Base-by-base conservation (phyloP, 2,113 vertebrate genomes). In the Urocitellus parryii region DNA sequence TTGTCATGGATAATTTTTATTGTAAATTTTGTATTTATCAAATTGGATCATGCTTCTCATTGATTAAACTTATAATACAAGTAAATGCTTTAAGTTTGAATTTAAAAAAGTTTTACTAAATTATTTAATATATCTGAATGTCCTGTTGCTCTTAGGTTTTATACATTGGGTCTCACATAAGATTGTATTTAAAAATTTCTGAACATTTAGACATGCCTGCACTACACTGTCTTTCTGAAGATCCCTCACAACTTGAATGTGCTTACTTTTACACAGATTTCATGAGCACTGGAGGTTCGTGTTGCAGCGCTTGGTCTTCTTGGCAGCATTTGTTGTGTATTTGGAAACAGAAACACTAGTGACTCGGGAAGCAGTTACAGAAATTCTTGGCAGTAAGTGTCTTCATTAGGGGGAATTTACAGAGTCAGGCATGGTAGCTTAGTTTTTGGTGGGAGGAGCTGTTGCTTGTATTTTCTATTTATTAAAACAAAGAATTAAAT, bases 241-340 rank as follows among this genome's bases (percentile, higher is more conserved):
- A 25, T 34, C 34, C n/a, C 42, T 27, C 8, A 18, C 13, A 4
- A 0, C 61, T 18, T 90, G 20, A 70, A 9, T 78, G 25, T 91
- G 88, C 90, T 91, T 88, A 14, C 91, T 37, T 78, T 86, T 1
- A 22, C 82, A 86, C 96, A 99, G 99, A 98, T 99, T 99, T 97
- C 99, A 99, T 4, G 99, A 99, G 91, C 99, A 99, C 97, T 99
- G 99, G 99, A 98, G 99, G 94, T 99, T 99, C 96, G 99, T 99
- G 68, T 98, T 99, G 94, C 99, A 99, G 98, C 99, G 99, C 22
- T 79, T 99, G 97, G 99, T 99, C 27, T 99, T 99, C 97, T 98
- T 99, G 97, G 99, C 99, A 20, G 99, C 99, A 0, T 99, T 99
- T 8, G 99, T 99, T 1, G 99, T 99, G 65, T 99, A 99, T 98